Conservation (phyloP, 2,888 invertebrate species). For the Aphidius colemani region DNA sequence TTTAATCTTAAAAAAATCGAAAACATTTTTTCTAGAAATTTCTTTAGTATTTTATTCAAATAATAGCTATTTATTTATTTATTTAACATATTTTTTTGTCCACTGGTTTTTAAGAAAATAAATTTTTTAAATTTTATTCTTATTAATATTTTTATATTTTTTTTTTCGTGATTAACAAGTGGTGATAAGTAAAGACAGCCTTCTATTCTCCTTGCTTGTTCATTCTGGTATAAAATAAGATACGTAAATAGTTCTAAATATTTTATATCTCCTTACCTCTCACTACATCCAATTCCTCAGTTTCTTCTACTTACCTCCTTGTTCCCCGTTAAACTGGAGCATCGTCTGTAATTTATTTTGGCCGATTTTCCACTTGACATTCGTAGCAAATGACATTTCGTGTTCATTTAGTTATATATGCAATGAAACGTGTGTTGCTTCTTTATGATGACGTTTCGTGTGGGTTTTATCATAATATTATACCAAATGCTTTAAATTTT, state of each 20-base stretch:
- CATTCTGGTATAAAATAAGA: slow-evolving; percentile 3
- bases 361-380: slow-evolving; percentile 56
- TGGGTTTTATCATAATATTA: slow-evolving; percentile 21
- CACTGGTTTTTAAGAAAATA: too few species aligned
- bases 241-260: slow-evolving; percentile 7
- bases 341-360: slow-evolving; percentile 43
- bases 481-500: slow-evolving; percentile 10
- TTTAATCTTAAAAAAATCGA: too few species aligned
- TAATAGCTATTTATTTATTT: too few species aligned
- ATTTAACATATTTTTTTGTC: too few species aligned
- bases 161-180: neutral
- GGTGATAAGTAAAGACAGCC: slow-evolving; percentile 1
- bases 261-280: slow-evolving; percentile 1
- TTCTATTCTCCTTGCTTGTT: neutral
- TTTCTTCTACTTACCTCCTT: slow-evolving; percentile 16
- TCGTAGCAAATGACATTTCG: slow-evolving; percentile 40
- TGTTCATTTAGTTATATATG: slow-evolving; percentile 28
- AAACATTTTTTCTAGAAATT: too few species aligned
- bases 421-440: slow-evolving; percentile 32
- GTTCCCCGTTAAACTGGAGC: slow-evolving; percentile 22
- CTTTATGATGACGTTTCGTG: slow-evolving; percentile 13
- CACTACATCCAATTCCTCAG: slow-evolving; percentile 4
- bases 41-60: too few species aligned
- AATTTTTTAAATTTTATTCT: too few species aligned
- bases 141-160: neutral